A percentile compares a stretch with the other conserved stretches of the same genome.
Conservation (phyloP, 2,113 vertebrate species). For the Vireo altiloquus region DNA sequence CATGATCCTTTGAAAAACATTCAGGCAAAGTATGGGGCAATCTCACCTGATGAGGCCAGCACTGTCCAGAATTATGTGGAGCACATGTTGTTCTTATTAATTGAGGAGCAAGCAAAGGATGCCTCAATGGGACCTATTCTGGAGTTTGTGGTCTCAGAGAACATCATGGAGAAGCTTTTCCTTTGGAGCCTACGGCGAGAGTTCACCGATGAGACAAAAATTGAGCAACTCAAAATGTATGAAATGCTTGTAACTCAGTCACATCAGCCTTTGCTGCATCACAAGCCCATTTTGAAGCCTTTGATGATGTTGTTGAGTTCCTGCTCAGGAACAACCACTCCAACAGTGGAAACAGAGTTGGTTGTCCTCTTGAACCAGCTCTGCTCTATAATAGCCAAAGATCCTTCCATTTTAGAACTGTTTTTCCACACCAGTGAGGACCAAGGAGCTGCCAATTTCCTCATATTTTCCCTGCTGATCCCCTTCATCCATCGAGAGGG, state of each 20-base stretch:
- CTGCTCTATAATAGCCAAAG: constrained; percentile 92
- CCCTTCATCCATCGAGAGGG: constrained; percentile 97
- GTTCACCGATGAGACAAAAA: constrained; percentile 94
- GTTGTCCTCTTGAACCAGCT: constrained; percentile 91
- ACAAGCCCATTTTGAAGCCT: constrained; percentile 92
- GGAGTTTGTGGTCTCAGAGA: constrained; percentile 96
- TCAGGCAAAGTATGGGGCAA: constrained; percentile 76
- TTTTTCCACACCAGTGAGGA: constrained; percentile 98
- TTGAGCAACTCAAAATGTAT: constrained; percentile 96
- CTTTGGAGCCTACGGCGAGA: constrained; percentile 93
- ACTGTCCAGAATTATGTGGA: constrained; percentile 98
- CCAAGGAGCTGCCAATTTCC: constrained; percentile 97
- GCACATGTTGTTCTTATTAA: constrained; percentile 94
- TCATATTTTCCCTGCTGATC: constrained; percentile 96
- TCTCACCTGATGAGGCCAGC: constrained; percentile 90
- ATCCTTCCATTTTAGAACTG: constrained; percentile 90
- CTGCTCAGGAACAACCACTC: constrained; percentile 81
- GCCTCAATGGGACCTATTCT: constrained; percentile 96
- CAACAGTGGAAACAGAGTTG: constrained; percentile 85
- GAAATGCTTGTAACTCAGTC: constrained; percentile 93
- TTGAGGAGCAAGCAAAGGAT: constrained; percentile 88
- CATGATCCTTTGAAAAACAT: constrained; percentile 88
- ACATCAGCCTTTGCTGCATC: constrained; percentile 90
- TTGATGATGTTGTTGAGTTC: constrained; percentile 97
- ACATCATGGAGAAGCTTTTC: constrained; percentile 98